phyloP scores from a whole-genome alignment of 2,888 invertebrate genomes.

The Dorcus hopei region DNA sequence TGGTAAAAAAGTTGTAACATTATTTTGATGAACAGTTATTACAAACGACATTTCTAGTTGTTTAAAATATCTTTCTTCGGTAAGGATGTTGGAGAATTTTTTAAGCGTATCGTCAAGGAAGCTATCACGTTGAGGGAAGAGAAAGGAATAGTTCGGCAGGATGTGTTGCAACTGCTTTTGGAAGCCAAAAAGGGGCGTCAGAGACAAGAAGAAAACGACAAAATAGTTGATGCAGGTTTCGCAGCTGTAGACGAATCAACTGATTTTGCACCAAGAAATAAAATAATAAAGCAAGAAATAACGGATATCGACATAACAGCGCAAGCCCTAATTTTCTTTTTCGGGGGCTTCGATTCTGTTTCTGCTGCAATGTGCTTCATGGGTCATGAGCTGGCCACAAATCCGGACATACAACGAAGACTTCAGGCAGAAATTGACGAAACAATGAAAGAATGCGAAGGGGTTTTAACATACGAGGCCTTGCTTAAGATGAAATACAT shows the following conservation, averaged over 20 bases:
- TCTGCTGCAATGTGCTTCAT: slow-evolving; percentile 52
- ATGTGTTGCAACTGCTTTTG: slow-evolving; percentile 17
- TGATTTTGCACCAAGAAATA: slow-evolving; percentile 1
- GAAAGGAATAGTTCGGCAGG: not conserved
- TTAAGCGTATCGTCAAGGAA: no score
- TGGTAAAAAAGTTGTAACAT: no score
- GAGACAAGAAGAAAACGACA: not conserved
- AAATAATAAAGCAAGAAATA: slow-evolving; percentile 13
- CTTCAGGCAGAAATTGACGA: slow-evolving; percentile 56
- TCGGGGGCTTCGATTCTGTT: slow-evolving; percentile 54
- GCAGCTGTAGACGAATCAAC: slow-evolving; percentile 19
- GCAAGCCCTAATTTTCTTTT: slow-evolving; percentile 55
- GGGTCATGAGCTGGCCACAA: slow-evolving; percentile 56
- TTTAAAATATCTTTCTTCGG: no score
- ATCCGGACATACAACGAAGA: slow-evolving; percentile 57
- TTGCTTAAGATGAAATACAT: slow-evolving; percentile 55
- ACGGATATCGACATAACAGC: slow-evolving; percentile 54
- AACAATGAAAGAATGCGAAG: slow-evolving; percentile 22
- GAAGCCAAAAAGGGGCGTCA: slow-evolving; percentile 13
- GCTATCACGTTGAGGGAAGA: no score
- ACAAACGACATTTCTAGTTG: no score
- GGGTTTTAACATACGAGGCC: slow-evolving; percentile 51
- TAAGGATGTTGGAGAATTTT: no score
- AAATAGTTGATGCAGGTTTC: slow-evolving; percentile 13
- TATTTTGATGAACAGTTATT: no score